Evolutionary conservation across 2,888 invertebrate genomes (phyloP).

Genomic region (Microctonus hyperodae): DNA sequence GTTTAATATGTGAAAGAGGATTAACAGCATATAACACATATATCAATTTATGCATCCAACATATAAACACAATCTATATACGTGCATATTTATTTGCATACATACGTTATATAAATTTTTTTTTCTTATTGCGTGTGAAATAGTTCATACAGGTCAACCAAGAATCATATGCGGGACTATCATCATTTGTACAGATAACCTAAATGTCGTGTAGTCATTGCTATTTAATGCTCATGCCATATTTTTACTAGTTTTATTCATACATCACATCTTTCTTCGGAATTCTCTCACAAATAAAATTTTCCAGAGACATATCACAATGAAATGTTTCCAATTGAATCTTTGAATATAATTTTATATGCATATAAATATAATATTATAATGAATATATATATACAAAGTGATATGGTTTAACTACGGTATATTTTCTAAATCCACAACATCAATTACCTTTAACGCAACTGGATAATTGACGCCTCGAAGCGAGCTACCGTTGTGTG

Average conservation of each 20-base stretch:
- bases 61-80: too few relatives aligned
- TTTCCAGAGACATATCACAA: too few relatives aligned
- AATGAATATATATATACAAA: too few relatives aligned
- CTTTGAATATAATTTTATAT: too few relatives aligned
- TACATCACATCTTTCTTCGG: background rate
- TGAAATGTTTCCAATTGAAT: too few relatives aligned
- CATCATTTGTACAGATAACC: conserved; percentile 12
- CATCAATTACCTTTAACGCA: conserved; percentile 30
- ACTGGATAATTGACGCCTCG: conserved; percentile 32
- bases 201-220: background rate
- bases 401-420: background rate
- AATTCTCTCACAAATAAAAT: too few relatives aligned
- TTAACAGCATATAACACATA: background rate
- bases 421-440: conserved; percentile 17
- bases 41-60: too few relatives aligned
- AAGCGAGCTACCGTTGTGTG: conserved; percentile 5
- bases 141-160: conserved; percentile 58
- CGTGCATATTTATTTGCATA: background rate
- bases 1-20: background rate
- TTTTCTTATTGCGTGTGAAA: conserved; percentile 48
- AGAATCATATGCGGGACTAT: conserved; percentile 54
- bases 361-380: too few relatives aligned
- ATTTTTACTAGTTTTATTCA: background rate
- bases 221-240: background rate
- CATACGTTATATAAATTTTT: background rate